Percentiles rank a stretch among this genome's conserved stretches.
These are phyloP conservation scores for Drosophila ficusphila DNA, from an alignment of 1,140 invertebrate genomes.

Conservation along the genomic window DNA sequence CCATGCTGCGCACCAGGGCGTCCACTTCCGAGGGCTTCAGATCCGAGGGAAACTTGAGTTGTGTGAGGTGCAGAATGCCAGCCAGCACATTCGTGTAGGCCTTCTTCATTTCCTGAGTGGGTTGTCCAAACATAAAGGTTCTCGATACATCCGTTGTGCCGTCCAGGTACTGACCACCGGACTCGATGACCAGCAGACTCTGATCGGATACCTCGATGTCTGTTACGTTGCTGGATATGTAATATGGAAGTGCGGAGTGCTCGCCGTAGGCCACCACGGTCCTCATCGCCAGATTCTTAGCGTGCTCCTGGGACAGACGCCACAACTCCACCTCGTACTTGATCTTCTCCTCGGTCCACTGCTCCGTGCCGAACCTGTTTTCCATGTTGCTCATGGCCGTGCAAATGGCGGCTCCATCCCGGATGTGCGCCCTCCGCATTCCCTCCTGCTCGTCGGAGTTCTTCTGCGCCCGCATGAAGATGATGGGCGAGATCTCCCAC, in stretches of 20 bases:
- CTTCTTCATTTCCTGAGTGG: slow-evolving; percentile 90
- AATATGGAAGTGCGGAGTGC: slow-evolving; percentile 96
- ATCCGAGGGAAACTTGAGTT: slow-evolving; percentile 88
- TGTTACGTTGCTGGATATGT: slow-evolving; percentile 91
- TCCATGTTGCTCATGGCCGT: slow-evolving; percentile 96
- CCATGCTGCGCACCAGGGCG: slow-evolving; percentile 89
- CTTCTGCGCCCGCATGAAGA: slow-evolving; percentile 93
- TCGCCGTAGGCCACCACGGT: slow-evolving; percentile 96
- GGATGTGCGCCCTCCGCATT: slow-evolving; percentile 93
- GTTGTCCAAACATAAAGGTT: slow-evolving; percentile 94
- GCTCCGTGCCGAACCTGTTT: slow-evolving; percentile 84
- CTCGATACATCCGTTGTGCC: slow-evolving; percentile 97
- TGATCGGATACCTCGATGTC: slow-evolving; percentile 89
- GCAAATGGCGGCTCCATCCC: slow-evolving; percentile 95
- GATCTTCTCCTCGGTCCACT: slow-evolving; percentile 89
- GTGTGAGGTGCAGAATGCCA: slow-evolving; percentile 91
- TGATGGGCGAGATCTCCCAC: slow-evolving; percentile 89
- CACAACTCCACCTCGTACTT: slow-evolving; percentile 88
- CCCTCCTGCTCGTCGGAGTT: slow-evolving; percentile 93
- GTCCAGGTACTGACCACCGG: slow-evolving; percentile 91
- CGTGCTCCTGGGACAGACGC: slow-evolving; percentile 88
- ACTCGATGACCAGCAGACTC: slow-evolving; percentile 89
- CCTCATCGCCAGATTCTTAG: slow-evolving; percentile 90
- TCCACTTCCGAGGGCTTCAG: slow-evolving; percentile 89
- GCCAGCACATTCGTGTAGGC: slow-evolving; percentile 96